Conservation (phyloP, 2,113 vertebrate species). For the Gallinago paraguaiae region DNA sequence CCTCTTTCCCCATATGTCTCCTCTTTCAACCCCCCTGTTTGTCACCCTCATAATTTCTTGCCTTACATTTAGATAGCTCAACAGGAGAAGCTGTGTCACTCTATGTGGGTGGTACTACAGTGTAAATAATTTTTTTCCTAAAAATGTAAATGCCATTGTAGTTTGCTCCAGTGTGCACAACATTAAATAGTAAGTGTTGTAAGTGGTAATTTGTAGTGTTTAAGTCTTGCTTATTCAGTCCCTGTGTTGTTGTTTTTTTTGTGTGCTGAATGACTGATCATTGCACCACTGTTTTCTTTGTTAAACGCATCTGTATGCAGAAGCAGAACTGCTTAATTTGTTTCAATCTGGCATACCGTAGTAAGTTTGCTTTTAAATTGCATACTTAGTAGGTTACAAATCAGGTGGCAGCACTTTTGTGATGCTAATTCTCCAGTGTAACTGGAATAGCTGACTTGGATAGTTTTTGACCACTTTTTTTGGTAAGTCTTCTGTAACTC, state of each 20-base stretch:
- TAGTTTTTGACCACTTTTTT: constrained; percentile 28
- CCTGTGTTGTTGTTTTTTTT: not conserved
- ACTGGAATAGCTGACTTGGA: not conserved
- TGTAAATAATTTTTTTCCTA: not conserved
- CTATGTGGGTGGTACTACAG: not conserved
- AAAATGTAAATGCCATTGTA: not conserved
- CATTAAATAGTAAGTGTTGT: not conserved
- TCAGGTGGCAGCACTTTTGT: not conserved
- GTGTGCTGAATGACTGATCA: constrained; percentile 12
- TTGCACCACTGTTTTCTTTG: not conserved
- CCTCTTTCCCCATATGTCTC: not conserved
- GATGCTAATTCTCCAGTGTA: not conserved
- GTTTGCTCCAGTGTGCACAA: not conserved
- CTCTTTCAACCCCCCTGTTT: not conserved
- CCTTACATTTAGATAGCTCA: not conserved
- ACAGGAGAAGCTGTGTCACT: not conserved
- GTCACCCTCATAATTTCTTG: not conserved
- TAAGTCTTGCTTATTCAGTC: constrained; percentile 5
- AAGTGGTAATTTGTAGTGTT: constrained; percentile 1
- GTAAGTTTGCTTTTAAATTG: constrained; percentile 16
- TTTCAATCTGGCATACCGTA: constrained; percentile 8
- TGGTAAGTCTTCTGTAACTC: not conserved
- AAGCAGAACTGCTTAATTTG: constrained; percentile 23
- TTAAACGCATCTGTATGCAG: not conserved
- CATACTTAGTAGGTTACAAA: not conserved